These are phyloP conservation scores for Papilio xuthus DNA, from an alignment of 1,140 invertebrate species.

Conservation along the genomic window DNA sequence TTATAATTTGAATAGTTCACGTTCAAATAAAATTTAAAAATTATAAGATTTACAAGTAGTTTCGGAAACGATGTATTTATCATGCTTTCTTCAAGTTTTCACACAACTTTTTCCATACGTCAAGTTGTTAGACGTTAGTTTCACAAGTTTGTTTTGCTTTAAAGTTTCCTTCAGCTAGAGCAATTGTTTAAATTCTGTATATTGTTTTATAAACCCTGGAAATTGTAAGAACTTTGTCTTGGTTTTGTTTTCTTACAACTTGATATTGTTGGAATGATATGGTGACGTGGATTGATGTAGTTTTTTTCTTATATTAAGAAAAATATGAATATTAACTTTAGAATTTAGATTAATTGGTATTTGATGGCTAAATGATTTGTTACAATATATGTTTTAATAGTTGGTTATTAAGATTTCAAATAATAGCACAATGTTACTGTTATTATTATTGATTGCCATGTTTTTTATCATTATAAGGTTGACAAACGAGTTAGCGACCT, in stretches of 20 bases:
- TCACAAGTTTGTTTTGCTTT: conserved; percentile 23
- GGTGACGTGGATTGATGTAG: neutral
- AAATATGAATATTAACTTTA: neutral
- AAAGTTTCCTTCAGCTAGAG: conserved; percentile 9
- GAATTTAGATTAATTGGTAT: too few species aligned
- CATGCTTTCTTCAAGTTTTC: conserved; percentile 29
- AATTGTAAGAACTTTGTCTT: neutral
- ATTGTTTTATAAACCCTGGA: conserved; percentile 20
- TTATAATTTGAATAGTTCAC: too few species aligned
- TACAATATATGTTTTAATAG: too few species aligned
- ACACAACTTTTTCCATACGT: conserved; percentile 33
- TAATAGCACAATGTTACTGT: too few species aligned
- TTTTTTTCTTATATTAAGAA: neutral
- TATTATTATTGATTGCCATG: too few species aligned
- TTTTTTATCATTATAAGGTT: too few species aligned
- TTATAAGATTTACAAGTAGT: conserved; percentile 4
- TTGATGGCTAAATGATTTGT: too few species aligned
- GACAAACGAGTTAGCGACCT: too few species aligned
- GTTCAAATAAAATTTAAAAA: neutral
- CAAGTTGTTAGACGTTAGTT: conserved; percentile 27
- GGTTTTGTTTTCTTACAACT: neutral
- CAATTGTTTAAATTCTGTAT: conserved; percentile 19
- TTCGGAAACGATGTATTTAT: conserved; percentile 19
- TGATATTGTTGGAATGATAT: neutral
- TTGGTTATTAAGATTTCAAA: too few species aligned